phyloP scores from a whole-genome alignment of 2,797 vertebrate genomes.

The Artibeus jamaicensis region DNA sequence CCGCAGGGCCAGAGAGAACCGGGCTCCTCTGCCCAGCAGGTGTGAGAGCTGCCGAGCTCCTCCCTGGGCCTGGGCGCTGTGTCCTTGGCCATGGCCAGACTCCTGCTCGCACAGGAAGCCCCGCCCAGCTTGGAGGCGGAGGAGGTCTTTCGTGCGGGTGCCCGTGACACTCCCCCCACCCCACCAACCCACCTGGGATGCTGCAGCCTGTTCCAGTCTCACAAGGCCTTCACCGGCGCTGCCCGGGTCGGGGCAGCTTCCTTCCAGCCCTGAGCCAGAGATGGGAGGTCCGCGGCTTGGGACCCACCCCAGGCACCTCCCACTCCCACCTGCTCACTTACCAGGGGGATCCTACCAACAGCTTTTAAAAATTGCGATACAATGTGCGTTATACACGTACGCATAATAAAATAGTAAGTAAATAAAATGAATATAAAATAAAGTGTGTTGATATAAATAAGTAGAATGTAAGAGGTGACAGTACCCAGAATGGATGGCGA shows the following conservation, averaged over 20 bases:
- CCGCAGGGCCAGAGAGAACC: background rate
- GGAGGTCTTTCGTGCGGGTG: constrained; percentile 77
- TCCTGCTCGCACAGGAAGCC: constrained; percentile 82
- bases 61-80: constrained; percentile 71
- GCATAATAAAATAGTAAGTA: background rate
- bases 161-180: constrained; percentile 77
- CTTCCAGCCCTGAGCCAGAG: background rate
- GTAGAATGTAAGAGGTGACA: background rate
- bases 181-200: background rate
- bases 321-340: background rate
- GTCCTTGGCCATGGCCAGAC: constrained; percentile 77
- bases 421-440: background rate
- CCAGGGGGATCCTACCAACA: background rate
- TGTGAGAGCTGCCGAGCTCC: background rate
- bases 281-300: fast-evolving
- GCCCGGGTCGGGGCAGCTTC: background rate
- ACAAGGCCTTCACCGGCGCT: background rate
- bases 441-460: background rate
- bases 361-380: background rate
- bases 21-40: background rate
- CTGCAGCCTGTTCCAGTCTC: background rate
- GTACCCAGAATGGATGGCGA: fast-evolving
- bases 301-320: background rate
- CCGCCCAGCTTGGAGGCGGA: constrained; percentile 87
- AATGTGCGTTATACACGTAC: background rate